Base-by-base conservation (phyloP, 1,140 invertebrate species). In the Xylocopa sonorina region DNA sequence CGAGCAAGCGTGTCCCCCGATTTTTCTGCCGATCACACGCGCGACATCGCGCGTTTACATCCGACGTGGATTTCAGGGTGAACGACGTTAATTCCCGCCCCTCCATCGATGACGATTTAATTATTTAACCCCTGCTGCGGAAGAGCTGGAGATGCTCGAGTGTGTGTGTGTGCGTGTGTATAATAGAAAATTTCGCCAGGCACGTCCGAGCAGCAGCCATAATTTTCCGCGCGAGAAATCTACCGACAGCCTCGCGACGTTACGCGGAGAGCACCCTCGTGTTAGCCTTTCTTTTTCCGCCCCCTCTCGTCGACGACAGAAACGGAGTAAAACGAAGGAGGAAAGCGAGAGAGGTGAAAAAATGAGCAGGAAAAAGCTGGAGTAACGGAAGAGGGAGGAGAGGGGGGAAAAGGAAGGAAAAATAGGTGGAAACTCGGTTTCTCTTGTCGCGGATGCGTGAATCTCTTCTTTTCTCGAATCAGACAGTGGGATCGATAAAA, bases 141-240 rank as follows among this genome's bases (percentile, higher is more conserved):
- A n/a, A n/a, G n/a, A n/a, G n/a, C n/a, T n/a, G n/a, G n/a, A 67
- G 3, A 51, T 12, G 46, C 21, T 32, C 27, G 4, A 51, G 32
- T 18, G 21, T 38, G 7, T 29, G 14, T n/a, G 64, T 68, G 9
- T 12, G 29, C 46, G 64, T 32, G 32, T 29, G 29, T 18, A 58
- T 10, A 27, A 34, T 51, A 51, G 24, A 67, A 43, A 67, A 67
- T 67, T 67, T 50, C 64, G 24, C 51, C 46, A 34, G 21, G 21
- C 18, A 27, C 32, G 32, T 53, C 48, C 41, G 53, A 50, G 34
- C 21, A 38, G 63, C 27, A 29, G 53, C 48, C 69, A 72, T 62
- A 78, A 78, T 78, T 77, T 77, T 77, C 75, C 75, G 66, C 75
- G 32, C 66, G 75, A 60, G 41, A 69, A 77, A 77, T 77, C 66